Evolutionary conservation across 1,140 invertebrate species (phyloP).

Genomic region (Heliconius hermathena): DNA sequence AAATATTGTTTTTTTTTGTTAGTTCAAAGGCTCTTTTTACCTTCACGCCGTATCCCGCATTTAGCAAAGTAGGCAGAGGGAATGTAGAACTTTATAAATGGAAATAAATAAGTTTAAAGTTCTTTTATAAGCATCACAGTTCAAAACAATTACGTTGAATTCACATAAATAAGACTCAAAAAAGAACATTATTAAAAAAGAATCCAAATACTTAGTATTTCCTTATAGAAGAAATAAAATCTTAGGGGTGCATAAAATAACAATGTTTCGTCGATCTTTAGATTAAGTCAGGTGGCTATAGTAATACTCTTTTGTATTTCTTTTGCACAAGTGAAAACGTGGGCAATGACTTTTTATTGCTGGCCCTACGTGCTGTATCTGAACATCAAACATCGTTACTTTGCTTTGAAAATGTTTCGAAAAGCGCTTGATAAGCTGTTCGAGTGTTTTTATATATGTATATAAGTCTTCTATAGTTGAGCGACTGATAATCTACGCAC

Average conservation of each 20-base stretch:
- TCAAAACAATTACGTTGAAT: neutral
- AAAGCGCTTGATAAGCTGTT: neutral
- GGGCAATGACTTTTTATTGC: conserved; percentile 35
- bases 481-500: too few species aligned
- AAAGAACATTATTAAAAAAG: conserved; percentile 55
- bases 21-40: too few species aligned
- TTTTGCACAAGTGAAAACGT: conserved; percentile 31
- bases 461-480: neutral
- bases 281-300: conserved; percentile 43
- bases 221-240: conserved; percentile 53
- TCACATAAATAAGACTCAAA: conserved; percentile 4
- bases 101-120: neutral
- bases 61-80: too few species aligned
- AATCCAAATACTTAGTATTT: conserved; percentile 49
- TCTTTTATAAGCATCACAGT: neutral
- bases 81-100: too few species aligned
- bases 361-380: conserved; percentile 13
- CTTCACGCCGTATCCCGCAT: too few species aligned
- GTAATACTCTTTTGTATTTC: conserved; percentile 36
- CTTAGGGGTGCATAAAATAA: conserved; percentile 68
- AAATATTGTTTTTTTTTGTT: too few species aligned
- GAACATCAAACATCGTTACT: conserved; percentile 10
- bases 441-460: neutral
- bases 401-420: conserved; percentile 10
- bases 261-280: conserved; percentile 48